phyloP scores from a whole-genome alignment of 1,140 invertebrate species.

The Pogonognathellus flavescens region DNA sequence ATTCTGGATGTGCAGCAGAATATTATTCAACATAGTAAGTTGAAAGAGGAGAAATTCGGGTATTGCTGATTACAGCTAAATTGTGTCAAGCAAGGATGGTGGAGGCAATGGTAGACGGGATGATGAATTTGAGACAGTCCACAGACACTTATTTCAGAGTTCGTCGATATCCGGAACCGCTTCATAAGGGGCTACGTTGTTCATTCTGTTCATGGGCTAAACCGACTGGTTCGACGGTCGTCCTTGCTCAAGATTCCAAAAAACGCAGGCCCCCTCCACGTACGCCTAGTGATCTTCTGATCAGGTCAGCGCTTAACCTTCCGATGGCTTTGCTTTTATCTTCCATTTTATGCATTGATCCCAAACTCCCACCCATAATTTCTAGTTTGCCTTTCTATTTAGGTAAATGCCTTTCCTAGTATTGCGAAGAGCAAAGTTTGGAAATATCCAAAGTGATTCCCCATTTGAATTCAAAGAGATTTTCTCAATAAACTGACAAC shows the following conservation, averaged over 20 bases:
- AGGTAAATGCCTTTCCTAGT: constrained; percentile 7
- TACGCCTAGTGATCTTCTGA: constrained; percentile 37
- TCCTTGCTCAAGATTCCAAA: constrained; percentile 28
- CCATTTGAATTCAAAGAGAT: background rate
- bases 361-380: constrained; percentile 25
- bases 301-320: constrained; percentile 32
- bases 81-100: background rate
- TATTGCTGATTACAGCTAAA: background rate
- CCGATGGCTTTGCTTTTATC: constrained; percentile 34
- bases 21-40: background rate
- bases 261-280: constrained; percentile 42
- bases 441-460: background rate
- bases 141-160: constrained; percentile 33
- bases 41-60: background rate
- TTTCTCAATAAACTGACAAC: constrained; percentile 5
- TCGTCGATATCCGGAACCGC: constrained; percentile 32
- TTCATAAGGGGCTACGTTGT: constrained; percentile 44
- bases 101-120: background rate
- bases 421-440: background rate
- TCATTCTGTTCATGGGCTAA: constrained; percentile 20
- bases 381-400: background rate
- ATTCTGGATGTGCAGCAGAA: background rate
- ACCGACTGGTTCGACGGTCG: constrained; percentile 33
- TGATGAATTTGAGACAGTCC: constrained; percentile 41
- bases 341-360: background rate